A percentile compares a stretch with the other conserved stretches of the same genome.
phyloP scores from a whole-genome alignment of 2,888 invertebrate species.

The Autographa pulchrina region DNA sequence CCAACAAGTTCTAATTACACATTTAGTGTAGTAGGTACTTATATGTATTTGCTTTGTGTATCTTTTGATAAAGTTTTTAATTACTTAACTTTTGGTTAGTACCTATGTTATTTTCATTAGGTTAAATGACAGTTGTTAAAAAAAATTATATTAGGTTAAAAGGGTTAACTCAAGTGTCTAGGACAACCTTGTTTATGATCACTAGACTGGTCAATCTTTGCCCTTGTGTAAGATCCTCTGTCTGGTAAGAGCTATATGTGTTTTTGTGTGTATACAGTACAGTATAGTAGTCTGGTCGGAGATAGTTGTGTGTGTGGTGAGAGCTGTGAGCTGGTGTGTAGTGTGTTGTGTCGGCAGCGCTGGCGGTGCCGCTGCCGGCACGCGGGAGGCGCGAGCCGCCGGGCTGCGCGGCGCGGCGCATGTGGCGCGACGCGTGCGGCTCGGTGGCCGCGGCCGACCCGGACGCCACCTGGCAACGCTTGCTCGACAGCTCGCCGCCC shows the following conservation, averaged over 20 bases:
- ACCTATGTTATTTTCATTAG: background rate
- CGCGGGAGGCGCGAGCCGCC: conserved; percentile 67
- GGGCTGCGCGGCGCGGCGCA: conserved; percentile 77
- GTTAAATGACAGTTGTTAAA: too few relatives aligned
- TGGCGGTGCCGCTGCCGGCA: conserved; percentile 58
- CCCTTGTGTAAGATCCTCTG: too few relatives aligned
- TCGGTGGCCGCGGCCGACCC: conserved; percentile 74
- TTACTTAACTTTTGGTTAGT: background rate
- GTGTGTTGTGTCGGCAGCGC: conserved; percentile 24
- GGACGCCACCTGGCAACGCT: conserved; percentile 76
- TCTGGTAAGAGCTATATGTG: too few relatives aligned
- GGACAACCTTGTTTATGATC: too few relatives aligned
- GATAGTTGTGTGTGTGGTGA: too few relatives aligned
- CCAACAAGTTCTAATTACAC: background rate
- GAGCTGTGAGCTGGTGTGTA: too few relatives aligned
- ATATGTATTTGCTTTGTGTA: background rate
- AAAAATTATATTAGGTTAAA: too few relatives aligned
- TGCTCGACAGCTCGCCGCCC: conserved; percentile 73
- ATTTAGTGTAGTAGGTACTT: background rate
- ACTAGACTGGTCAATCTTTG: too few relatives aligned
- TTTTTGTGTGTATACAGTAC: too few relatives aligned
- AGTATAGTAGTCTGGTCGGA: too few relatives aligned
- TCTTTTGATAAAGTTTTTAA: background rate
- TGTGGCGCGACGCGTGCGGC: conserved; percentile 81
- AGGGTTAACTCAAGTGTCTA: too few relatives aligned